Conservation (phyloP, 2,797 vertebrate genomes). For the Sebastes itinus region DNA sequence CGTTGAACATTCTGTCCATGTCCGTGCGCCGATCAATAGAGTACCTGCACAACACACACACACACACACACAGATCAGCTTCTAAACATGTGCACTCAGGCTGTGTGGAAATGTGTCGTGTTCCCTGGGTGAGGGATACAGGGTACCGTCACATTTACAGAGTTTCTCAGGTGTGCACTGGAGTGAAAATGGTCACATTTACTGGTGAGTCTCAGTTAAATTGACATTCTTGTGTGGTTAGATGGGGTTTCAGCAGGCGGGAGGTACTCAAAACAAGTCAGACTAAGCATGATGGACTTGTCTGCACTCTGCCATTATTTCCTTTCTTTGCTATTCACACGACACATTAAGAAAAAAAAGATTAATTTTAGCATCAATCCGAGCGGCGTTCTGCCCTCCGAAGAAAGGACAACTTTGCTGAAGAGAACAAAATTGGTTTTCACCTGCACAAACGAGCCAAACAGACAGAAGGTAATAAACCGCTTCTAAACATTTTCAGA, state of each 20-base stretch:
- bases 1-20: slow-evolving; percentile 95
- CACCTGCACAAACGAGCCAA: neutral
- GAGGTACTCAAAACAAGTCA: slow-evolving; percentile 6
- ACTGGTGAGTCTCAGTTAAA: neutral
- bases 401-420: neutral
- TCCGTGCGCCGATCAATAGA: slow-evolving; percentile 94
- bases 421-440: neutral
- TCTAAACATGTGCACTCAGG: neutral
- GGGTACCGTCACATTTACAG: neutral
- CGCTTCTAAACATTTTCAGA: neutral
- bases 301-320: slow-evolving; percentile 4
- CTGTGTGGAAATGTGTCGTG: neutral
- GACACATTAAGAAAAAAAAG: neutral
- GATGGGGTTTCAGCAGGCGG: neutral
- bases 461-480: neutral
- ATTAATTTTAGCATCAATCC: slow-evolving; percentile 1
- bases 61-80: neutral
- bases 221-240: neutral
- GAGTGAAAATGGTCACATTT: neutral
- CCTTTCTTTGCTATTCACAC: slow-evolving; percentile 1
- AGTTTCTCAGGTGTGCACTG: neutral
- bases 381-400: neutral
- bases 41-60: slow-evolving; percentile 82
- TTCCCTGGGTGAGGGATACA: neutral
- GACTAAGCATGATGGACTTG: neutral